Conservation (phyloP, 30 jellyfish, hydroid and myxozoan species). For the Aurelia aurita region DNA sequence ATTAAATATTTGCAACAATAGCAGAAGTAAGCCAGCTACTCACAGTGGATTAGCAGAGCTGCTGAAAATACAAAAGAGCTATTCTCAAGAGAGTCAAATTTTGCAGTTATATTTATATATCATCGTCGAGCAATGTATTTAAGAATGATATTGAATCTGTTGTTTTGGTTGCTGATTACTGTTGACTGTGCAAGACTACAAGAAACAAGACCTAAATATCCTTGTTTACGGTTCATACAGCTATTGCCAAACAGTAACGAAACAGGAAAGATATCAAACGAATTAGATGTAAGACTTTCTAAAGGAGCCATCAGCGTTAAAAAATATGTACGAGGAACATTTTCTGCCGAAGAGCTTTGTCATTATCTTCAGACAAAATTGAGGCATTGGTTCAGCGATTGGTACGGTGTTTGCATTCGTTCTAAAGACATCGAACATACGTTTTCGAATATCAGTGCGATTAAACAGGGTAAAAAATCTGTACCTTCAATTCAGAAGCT, state of each 20-base stretch:
- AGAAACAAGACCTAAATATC: slow-evolving; percentile 9
- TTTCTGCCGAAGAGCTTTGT: slow-evolving; percentile 19
- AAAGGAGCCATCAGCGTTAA: not conserved
- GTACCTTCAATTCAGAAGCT: not conserved
- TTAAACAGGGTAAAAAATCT: not conserved
- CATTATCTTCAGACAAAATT: slow-evolving; percentile 27
- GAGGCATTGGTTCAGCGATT: not conserved
- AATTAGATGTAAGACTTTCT: not conserved
- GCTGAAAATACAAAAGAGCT: too few species aligned
- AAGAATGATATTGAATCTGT: too few species aligned
- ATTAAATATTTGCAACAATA: too few species aligned
- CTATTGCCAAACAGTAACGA: not conserved
- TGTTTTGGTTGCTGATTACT: not conserved
- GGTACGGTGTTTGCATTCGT: not conserved
- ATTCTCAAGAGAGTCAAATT: too few species aligned
- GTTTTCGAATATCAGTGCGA: not conserved
- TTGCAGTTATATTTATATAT: too few species aligned
- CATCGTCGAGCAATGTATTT: too few species aligned
- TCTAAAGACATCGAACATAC: not conserved
- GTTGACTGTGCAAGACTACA: not conserved
- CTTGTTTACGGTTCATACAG: slow-evolving; percentile 12
- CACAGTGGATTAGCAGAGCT: too few species aligned
- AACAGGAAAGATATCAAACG: not conserved
- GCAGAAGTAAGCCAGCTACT: too few species aligned
- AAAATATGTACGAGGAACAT: not conserved